Evolutionary conservation across 2,797 vertebrate species (phyloP).

Genomic region (Tenualosa ilisha): DNA sequence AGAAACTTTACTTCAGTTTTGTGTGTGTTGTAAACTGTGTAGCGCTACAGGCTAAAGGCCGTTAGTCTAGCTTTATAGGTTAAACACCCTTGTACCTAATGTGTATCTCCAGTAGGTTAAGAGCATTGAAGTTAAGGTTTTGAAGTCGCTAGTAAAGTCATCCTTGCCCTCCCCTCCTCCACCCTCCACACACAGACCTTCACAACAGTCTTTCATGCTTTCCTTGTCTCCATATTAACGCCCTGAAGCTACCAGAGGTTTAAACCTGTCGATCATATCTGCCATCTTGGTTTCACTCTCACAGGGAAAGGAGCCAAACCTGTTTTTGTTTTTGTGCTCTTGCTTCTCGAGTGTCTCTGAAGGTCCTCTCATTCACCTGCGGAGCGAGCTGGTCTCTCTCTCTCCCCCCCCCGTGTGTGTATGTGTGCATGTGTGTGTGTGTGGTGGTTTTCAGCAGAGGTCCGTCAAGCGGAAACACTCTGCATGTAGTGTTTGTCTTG

Average conservation of each 20-base stretch:
- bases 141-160: not conserved
- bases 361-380: not conserved
- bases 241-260: not conserved
- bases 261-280: not conserved
- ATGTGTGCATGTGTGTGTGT: conserved; percentile 18
- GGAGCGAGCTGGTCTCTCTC: not conserved
- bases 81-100: not conserved
- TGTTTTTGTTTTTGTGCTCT: not conserved
- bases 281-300: not conserved
- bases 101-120: no score
- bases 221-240: not conserved
- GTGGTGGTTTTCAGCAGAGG: not conserved
- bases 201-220: not conserved
- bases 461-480: not conserved
- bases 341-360: not conserved
- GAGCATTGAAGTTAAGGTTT: not conserved
- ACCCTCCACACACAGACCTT: not conserved
- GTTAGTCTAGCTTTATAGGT: not conserved
- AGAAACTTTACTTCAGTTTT: not conserved
- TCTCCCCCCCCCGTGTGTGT: no score
- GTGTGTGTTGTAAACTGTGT: not conserved
- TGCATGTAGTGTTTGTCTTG: not conserved
- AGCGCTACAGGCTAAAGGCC: not conserved
- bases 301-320: conserved; percentile 13
- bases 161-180: not conserved